Conservation (phyloP, 2,113 vertebrate species). For the Alces alces region DNA sequence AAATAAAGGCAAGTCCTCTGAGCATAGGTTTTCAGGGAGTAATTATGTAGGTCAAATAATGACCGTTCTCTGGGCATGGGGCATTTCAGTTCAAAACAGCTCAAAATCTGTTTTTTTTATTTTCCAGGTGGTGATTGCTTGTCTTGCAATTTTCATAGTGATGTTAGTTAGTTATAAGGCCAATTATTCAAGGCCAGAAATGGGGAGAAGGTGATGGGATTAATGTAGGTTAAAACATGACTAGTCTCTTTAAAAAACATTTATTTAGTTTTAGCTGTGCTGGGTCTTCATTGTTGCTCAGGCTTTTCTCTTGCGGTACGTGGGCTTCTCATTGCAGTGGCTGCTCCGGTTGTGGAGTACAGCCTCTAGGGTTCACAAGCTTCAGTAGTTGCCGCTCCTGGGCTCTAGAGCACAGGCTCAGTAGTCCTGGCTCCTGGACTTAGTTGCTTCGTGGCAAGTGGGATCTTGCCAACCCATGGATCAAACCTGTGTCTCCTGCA, state of each 20-base stretch:
- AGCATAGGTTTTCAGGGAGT: neutral
- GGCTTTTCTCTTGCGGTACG: neutral
- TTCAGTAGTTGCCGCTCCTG: neutral
- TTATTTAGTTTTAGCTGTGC: neutral
- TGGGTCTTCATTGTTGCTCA: neutral
- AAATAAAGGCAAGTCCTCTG: neutral
- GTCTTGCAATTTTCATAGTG: neutral
- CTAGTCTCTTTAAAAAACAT: neutral
- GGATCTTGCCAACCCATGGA: neutral
- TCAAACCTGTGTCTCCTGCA: neutral
- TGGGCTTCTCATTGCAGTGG: neutral
- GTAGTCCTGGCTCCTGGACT: fast-evolving
- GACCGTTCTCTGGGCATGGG: neutral
- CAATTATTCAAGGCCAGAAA: neutral
- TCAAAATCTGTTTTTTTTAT: neutral
- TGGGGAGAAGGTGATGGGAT: neutral
- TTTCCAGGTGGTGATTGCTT: neutral
- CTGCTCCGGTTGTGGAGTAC: neutral
- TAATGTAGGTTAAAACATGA: neutral
- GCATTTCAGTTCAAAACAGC: neutral
- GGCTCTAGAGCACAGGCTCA: neutral
- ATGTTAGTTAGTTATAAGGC: neutral
- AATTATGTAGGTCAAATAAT: neutral
- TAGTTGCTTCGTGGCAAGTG: neutral
- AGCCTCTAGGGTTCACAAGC: neutral